These are phyloP conservation scores for Subanguina moxae DNA, from an alignment of 1,140 invertebrate species.

Conservation along the genomic window DNA sequence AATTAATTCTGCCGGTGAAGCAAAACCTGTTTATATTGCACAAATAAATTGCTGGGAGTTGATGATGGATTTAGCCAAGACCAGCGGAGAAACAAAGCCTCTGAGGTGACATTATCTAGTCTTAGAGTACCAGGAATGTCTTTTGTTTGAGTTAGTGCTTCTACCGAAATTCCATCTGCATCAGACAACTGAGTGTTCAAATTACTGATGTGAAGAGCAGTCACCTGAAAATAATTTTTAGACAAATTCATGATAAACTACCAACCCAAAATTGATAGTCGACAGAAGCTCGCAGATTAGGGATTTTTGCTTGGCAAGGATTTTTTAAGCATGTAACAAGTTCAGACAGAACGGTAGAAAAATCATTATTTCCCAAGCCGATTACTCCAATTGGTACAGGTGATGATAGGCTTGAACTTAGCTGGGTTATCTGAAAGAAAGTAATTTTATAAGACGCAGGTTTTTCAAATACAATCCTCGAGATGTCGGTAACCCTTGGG, in stretches of 20 bases:
- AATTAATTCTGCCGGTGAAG: neutral
- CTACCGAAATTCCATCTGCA: conserved; percentile 52
- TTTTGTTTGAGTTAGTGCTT: conserved; percentile 44
- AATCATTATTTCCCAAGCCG: conserved; percentile 42
- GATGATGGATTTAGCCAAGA: conserved; percentile 45
- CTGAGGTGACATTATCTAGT: conserved; percentile 53
- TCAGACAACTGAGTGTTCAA: conserved; percentile 50
- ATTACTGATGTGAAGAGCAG: conserved; percentile 51
- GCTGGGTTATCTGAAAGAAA: conserved; percentile 42
- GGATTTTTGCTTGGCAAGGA: conserved; percentile 55
- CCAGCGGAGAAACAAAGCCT: conserved; percentile 48
- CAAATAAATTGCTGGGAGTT: conserved; percentile 35
- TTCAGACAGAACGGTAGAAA: conserved; percentile 43
- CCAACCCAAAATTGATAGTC: conserved; percentile 58
- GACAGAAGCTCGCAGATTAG: conserved; percentile 53
- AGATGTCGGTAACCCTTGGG: too few species aligned
- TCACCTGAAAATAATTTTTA: conserved; percentile 37
- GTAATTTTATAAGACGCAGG: too few species aligned
- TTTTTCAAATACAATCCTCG: too few species aligned
- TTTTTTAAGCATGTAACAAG: conserved; percentile 45
- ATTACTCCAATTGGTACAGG: conserved; percentile 37
- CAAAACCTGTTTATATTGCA: conserved; percentile 50
- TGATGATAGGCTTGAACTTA: conserved; percentile 18
- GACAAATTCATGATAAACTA: conserved; percentile 7
- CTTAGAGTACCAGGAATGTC: conserved; percentile 55